Percentiles rank a stretch among this genome's conserved stretches.
These are phyloP conservation scores for Ochropacha duplaris DNA, from an alignment of 2,888 invertebrate species.

Conservation along the genomic window DNA sequence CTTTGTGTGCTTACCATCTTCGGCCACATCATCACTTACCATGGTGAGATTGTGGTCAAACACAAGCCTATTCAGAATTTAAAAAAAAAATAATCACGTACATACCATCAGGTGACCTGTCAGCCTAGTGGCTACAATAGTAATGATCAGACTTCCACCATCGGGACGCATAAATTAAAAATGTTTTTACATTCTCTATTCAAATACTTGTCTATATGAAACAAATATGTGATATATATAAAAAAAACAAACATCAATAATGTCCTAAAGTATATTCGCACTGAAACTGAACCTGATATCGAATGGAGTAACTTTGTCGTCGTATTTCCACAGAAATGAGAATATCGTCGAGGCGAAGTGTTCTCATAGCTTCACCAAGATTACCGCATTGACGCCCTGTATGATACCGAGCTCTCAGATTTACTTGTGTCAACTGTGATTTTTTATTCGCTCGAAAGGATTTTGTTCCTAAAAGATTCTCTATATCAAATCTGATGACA, in stretches of 20 bases:
- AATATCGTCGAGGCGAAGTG: constrained; percentile 18
- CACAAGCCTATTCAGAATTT: no score
- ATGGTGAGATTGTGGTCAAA: no score
- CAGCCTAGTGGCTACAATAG: no score
- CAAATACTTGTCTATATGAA: no score
- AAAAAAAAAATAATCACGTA: no score
- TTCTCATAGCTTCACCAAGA: constrained; percentile 23
- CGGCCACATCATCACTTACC: no score
- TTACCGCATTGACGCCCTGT: constrained; percentile 27
- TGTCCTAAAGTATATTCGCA: background rate
- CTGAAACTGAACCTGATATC: background rate
- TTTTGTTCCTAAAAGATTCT: background rate
- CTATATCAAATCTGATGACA: background rate
- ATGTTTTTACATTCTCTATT: no score
- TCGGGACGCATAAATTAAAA: no score
- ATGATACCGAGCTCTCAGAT: constrained; percentile 20
- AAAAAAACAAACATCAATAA: background rate
- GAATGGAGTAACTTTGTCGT: constrained; percentile 4
- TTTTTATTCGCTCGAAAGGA: constrained; percentile 13
- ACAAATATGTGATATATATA: no score
- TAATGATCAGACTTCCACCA: no score
- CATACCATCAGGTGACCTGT: no score
- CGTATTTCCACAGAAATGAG: constrained; percentile 10
- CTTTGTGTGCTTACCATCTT: no score
- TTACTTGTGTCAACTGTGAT: constrained; percentile 10